Evolutionary conservation across 2,888 invertebrate species (phyloP).

Genomic region (Pandemis heparana): DNA sequence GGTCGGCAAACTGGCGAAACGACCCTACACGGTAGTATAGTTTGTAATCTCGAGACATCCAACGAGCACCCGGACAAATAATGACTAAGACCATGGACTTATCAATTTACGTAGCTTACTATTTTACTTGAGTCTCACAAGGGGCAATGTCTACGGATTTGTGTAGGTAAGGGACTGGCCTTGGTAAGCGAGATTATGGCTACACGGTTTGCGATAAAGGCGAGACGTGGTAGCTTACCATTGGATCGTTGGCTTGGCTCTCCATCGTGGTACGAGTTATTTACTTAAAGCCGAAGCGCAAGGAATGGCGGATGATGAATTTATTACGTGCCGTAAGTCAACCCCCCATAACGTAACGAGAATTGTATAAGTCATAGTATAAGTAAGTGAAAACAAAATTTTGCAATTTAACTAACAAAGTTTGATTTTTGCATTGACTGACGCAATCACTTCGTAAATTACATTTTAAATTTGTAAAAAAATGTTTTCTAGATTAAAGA

Average conservation of each 20-base stretch:
- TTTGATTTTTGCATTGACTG: background rate
- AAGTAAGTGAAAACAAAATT: too few relatives aligned
- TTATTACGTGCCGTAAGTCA: background rate
- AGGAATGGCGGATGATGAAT: background rate
- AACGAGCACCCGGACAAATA: too few relatives aligned
- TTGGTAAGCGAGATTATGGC: background rate
- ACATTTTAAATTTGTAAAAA: too few relatives aligned
- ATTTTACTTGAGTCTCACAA: background rate
- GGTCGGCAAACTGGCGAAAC: too few relatives aligned
- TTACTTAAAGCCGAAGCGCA: background rate
- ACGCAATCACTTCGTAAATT: background rate
- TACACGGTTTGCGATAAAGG: background rate
- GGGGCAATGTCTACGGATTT: background rate
- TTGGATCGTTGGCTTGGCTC: background rate
- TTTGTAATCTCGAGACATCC: too few relatives aligned
- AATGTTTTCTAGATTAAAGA: too few relatives aligned
- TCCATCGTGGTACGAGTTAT: background rate
- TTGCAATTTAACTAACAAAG: too few relatives aligned
- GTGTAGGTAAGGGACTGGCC: constrained; percentile 9
- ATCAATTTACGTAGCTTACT: too few relatives aligned
- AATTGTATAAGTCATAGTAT: background rate
- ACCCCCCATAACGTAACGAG: background rate
- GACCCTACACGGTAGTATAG: too few relatives aligned
- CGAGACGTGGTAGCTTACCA: background rate
- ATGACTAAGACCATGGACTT: too few relatives aligned